Percentiles rank a stretch among this genome's conserved stretches.
phyloP scores from a whole-genome alignment of 2,888 invertebrate species.

The Rotaria macrura region DNA sequence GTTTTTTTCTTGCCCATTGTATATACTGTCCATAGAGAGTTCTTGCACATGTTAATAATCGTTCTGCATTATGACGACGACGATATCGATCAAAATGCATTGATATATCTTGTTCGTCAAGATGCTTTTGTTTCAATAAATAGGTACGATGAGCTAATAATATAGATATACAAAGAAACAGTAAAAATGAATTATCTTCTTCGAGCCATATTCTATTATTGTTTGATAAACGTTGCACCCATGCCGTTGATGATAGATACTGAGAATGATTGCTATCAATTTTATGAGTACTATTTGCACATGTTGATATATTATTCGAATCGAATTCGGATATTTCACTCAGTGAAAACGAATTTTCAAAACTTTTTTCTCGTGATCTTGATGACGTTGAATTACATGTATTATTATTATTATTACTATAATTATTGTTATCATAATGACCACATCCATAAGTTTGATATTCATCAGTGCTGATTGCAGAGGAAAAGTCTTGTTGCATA shows the following conservation, averaged over 20 bases:
- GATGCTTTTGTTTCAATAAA: constrained; percentile 3
- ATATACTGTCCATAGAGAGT: background rate
- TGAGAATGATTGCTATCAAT: background rate
- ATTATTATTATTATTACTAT: background rate
- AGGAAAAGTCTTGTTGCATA: background rate
- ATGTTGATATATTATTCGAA: background rate
- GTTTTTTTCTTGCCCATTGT: constrained; percentile 11
- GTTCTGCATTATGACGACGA: background rate
- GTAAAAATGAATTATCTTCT: background rate
- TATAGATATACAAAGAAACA: constrained; percentile 7
- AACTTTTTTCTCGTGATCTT: background rate
- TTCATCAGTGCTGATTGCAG: background rate
- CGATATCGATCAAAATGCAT: constrained; percentile 1
- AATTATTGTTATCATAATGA: background rate
- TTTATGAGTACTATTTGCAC: background rate
- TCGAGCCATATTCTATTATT: background rate
- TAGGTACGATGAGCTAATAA: background rate
- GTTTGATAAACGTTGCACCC: background rate
- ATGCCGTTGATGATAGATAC: background rate
- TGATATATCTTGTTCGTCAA: background rate
- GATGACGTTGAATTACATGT: background rate
- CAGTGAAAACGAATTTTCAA: background rate
- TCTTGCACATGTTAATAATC: background rate
- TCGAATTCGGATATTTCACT: background rate
- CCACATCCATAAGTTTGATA: background rate